Evolutionary conservation across 1,140 invertebrate genomes (phyloP).

Genomic region (Olivierus martensii): DNA sequence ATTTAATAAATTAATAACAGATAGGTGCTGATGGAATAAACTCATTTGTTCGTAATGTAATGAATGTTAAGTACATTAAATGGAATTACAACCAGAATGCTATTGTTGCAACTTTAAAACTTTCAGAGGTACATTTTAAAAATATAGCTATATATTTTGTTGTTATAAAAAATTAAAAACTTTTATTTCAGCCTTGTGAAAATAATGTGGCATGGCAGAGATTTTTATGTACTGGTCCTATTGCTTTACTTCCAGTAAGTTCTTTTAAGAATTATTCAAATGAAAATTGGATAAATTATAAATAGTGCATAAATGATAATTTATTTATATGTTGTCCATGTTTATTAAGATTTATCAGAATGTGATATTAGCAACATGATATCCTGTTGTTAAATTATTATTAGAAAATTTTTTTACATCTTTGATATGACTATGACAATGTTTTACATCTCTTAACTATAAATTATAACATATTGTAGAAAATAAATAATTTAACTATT

Average conservation of each 20-base stretch:
- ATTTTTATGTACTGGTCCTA: slow-evolving; percentile 76
- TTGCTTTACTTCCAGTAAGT: slow-evolving; percentile 77
- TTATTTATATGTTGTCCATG: no score
- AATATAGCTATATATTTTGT: neutral
- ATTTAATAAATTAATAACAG: neutral
- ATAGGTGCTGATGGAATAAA: slow-evolving; percentile 14
- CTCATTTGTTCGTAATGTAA: slow-evolving; percentile 10
- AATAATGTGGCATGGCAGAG: slow-evolving; percentile 90
- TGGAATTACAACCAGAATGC: slow-evolving; percentile 17
- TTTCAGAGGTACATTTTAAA: slow-evolving; percentile 19
- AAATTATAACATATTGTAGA: no score
- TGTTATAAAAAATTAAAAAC: slow-evolving; percentile 1
- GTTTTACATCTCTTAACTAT: no score
- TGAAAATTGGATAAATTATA: no score
- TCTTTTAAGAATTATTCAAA: no score
- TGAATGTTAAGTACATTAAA: slow-evolving; percentile 12
- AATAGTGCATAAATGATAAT: no score
- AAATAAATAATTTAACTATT: no score
- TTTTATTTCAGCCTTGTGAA: slow-evolving; percentile 42
- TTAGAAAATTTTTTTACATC: no score
- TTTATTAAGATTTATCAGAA: no score
- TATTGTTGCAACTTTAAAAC: slow-evolving; percentile 15
- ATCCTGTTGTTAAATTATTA: no score
- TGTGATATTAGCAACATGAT: no score
- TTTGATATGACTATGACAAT: no score